Percentiles rank a stretch among this genome's conserved stretches.
phyloP scores from a whole-genome alignment of 2,113 vertebrate genomes.

The Formicarius rufipectus region DNA sequence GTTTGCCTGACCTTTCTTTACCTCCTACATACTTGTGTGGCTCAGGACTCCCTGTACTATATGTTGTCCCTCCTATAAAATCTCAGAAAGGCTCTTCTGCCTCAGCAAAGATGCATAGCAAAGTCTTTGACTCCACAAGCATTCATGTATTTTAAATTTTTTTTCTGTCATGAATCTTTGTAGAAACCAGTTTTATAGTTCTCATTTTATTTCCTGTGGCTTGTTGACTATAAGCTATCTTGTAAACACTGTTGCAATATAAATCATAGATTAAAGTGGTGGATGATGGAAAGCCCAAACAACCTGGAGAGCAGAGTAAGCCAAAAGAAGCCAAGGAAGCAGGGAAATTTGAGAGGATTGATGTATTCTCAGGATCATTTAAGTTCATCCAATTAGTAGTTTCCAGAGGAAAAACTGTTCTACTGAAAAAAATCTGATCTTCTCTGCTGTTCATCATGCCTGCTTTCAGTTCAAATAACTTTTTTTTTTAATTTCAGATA shows the following conservation, averaged over 20 bases:
- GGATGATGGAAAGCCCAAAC: background rate
- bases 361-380: background rate
- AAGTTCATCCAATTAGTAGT: background rate
- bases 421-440: slow-evolving; percentile 34
- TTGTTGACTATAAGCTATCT: background rate
- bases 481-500: background rate
- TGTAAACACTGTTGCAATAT: background rate
- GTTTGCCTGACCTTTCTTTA: background rate
- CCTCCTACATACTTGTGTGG: background rate
- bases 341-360: background rate
- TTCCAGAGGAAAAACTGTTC: slow-evolving; percentile 31
- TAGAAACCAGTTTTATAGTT: background rate
- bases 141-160: background rate
- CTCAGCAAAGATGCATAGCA: background rate
- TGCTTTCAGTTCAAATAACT: background rate
- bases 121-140: background rate
- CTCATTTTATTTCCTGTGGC: background rate
- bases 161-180: background rate
- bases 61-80: background rate
- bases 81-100: background rate
- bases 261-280: background rate
- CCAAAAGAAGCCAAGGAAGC: background rate
- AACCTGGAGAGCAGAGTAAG: background rate
- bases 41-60: background rate
- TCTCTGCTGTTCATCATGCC: background rate